Percentiles rank a stretch among this genome's conserved stretches.
phyloP scores from a whole-genome alignment of 2,113 vertebrate species.

The Hiodon alosoides region DNA sequence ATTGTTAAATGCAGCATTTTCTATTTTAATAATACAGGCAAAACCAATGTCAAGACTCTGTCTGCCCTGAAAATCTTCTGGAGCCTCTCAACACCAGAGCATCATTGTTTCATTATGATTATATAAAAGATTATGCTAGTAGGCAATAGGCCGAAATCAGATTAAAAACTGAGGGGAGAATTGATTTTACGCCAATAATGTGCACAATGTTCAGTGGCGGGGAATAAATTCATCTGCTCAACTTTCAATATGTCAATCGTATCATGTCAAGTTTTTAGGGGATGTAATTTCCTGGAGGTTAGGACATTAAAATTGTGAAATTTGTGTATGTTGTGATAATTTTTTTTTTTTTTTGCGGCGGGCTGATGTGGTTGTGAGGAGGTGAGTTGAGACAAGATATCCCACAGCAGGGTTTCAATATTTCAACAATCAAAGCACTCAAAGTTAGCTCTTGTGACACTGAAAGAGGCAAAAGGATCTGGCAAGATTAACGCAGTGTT shows the following conservation, averaged over 20 bases:
- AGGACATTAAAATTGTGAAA: conserved; percentile 22
- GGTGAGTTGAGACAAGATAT: neutral
- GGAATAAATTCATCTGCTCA: neutral
- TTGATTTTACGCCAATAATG: conserved; percentile 33
- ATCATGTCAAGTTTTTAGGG: neutral
- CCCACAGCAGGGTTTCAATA: conserved; percentile 1
- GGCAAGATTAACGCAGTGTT: neutral
- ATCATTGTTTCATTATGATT: conserved; percentile 35
- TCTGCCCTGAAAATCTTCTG: conserved; percentile 25
- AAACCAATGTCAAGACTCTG: conserved; percentile 25
- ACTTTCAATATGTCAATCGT: neutral
- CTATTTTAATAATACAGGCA: conserved; percentile 20
- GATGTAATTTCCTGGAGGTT: conserved; percentile 25
- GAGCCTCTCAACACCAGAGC: conserved; percentile 24
- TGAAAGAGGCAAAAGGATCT: neutral
- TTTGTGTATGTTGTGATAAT: neutral
- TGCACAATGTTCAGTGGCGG: conserved; percentile 20
- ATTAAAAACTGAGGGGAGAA: conserved; percentile 22
- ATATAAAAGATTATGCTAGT: conserved; percentile 30
- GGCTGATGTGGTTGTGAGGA: too few species aligned
- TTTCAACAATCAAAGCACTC: conserved; percentile 5
- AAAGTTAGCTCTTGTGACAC: conserved; percentile 1
- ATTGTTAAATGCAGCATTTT: conserved; percentile 18
- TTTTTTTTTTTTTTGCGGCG: too few species aligned
- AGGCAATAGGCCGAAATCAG: conserved; percentile 19